Base-by-base conservation (phyloP, 2,888 invertebrate species). In the Nezara viridula region DNA sequence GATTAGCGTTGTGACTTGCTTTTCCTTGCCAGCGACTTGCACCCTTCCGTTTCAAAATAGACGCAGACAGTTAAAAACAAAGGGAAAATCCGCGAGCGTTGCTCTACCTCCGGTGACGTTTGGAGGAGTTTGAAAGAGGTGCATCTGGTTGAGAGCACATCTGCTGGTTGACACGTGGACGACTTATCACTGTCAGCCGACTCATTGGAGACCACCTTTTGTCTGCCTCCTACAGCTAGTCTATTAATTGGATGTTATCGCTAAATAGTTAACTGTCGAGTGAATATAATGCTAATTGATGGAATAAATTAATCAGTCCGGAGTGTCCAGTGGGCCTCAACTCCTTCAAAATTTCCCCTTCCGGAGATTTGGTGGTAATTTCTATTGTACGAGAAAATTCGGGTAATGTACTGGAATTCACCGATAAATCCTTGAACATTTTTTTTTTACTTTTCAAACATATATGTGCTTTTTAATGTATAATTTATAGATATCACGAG, bases 141-240 rank as follows among this genome's bases (percentile, higher is more conserved):
- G 66, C 66, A 66, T 66, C 66, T 66, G 66, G 32, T 32, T 66
- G 14, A 16, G 66, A 66, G 66, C 66, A 66, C 66, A 66, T 66
- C 66, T 66, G 66, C 66, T 19, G 32, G 32, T 7, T 32, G 66
- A 66, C 66, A 66, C 66, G 66, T 66, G 66, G 32, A 66, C 66
- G 14, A 66, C 66, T 66, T 66, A 66, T 66, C 66, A 66, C 32
- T 66, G 66, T 66, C 66, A 66, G 32, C 66, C 66, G 66, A 27
- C 66, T 66, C 66, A 66, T 66, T 66, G 66, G 66, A 66, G 66
- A 32, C 66, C 66, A 66, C 66, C 66, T 66, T 66, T 66, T 32
- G 32, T 66, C 66, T 66, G 32, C 66, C 32, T 66, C 66, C 66
- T 32, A 5, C 2, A 32, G 66, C 27, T 32, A 19, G 66, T 66